Conservation (phyloP, 92 coral and sea anemone species). For the Phenganax subtilis region DNA sequence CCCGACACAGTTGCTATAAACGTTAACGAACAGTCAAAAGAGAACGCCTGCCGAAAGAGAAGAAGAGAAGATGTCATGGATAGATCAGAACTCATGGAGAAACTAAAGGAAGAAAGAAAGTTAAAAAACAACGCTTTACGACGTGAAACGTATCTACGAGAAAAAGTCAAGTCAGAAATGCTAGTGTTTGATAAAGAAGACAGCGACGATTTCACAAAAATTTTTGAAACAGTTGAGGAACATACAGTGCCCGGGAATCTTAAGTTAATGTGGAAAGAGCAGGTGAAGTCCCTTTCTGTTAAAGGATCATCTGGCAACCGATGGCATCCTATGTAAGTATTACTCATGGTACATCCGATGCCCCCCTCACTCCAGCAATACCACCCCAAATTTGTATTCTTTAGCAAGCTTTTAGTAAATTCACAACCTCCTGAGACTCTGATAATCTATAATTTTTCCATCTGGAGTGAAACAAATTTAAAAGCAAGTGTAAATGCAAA, state of each 20-base stretch:
- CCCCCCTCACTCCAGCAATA: no score
- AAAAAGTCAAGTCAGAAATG: slow-evolving; percentile 5
- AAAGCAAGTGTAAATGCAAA: no score
- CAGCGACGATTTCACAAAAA: slow-evolving; percentile 12
- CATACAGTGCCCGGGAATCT: slow-evolving; percentile 11
- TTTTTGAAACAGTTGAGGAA: not conserved
- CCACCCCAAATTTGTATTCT: no score
- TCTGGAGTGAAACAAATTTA: no score
- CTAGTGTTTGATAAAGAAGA: slow-evolving; percentile 18
- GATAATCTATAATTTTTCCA: no score
- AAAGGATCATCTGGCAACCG: slow-evolving; percentile 12
- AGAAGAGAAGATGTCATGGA: slow-evolving; percentile 20
- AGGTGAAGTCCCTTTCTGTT: slow-evolving; percentile 17
- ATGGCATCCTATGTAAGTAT: slow-evolving; percentile 20
- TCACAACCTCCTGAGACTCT: no score
- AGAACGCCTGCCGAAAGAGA: not conserved
- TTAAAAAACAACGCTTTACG: slow-evolving; percentile 12
- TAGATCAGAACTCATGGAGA: slow-evolving; percentile 1
- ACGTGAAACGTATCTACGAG: slow-evolving; percentile 12
- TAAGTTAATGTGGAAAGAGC: slow-evolving; percentile 10
- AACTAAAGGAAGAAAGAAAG: slow-evolving; percentile 13
- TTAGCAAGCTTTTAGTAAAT: no score
- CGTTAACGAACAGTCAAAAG: not conserved
- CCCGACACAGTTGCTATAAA: not conserved
- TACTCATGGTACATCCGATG: not conserved